Evolutionary conservation across 2,797 vertebrate species (phyloP).

Genomic region (Brotula barbata): DNA sequence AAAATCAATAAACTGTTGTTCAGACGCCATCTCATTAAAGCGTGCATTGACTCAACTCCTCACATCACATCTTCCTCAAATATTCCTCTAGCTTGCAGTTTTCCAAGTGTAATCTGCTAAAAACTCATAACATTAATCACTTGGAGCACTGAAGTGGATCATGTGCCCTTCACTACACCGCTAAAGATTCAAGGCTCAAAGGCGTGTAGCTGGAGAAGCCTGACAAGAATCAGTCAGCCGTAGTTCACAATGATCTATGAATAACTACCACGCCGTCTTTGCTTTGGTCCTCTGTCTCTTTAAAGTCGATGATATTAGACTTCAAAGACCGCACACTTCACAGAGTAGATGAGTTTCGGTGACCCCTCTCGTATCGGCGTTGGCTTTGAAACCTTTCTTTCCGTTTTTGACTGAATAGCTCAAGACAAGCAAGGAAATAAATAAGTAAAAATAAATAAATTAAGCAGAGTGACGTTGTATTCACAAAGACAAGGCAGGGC

Average conservation of each 20-base stretch:
- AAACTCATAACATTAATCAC: slow-evolving; percentile 2
- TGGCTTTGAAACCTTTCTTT: slow-evolving; percentile 44
- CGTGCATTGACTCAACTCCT: neutral
- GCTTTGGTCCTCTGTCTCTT: slow-evolving; percentile 38
- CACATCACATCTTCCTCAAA: neutral
- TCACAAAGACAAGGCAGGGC: slow-evolving; percentile 59
- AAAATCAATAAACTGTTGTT: slow-evolving; percentile 14
- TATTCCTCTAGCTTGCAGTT: no score
- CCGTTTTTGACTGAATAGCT: slow-evolving; percentile 63
- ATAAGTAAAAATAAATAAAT: slow-evolving; percentile 71
- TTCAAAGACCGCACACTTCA: slow-evolving; percentile 55
- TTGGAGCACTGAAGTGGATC: neutral
- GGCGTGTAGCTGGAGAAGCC: slow-evolving; percentile 6
- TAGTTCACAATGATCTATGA: slow-evolving; percentile 22
- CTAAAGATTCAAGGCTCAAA: neutral
- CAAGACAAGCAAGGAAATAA: slow-evolving; percentile 49
- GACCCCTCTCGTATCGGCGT: slow-evolving; percentile 26
- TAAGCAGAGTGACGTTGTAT: slow-evolving; percentile 54
- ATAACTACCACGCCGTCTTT: slow-evolving; percentile 43
- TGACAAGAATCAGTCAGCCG: slow-evolving; percentile 14
- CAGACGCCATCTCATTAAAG: slow-evolving; percentile 10
- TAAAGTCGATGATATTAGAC: slow-evolving; percentile 49
- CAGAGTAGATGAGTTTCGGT: slow-evolving; percentile 46
- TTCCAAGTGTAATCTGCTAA: no score
- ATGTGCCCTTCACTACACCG: slow-evolving; percentile 3